A percentile compares a stretch with the other conserved stretches of the same genome.
Evolutionary conservation across 2,888 invertebrate species (phyloP).

Genomic region (Prosapia bicincta): DNA sequence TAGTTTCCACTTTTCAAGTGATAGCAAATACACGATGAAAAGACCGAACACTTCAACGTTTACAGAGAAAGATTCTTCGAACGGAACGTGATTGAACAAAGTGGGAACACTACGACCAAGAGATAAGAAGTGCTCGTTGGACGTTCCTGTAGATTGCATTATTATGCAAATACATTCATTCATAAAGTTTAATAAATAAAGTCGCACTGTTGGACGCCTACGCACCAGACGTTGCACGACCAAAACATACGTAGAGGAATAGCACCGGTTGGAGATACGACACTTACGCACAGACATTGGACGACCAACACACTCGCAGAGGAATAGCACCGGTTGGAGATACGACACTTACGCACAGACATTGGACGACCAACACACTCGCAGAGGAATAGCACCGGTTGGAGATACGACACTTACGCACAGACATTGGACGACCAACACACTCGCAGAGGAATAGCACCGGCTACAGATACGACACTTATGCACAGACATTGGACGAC

Average conservation of each 20-base stretch:
- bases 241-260: no score
- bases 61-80: background rate
- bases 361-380: no score
- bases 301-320: no score
- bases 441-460: background rate
- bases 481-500: no score
- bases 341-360: no score
- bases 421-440: background rate
- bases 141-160: background rate
- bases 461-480: background rate
- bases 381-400: no score
- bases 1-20: background rate
- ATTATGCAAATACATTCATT: background rate
- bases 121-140: background rate
- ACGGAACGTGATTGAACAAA: background rate
- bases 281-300: no score
- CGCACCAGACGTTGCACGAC: no score
- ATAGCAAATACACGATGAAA: background rate
- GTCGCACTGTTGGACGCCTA: background rate
- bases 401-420: background rate
- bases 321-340: no score
- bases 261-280: no score
- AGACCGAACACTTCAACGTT: background rate
- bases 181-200: constrained; percentile 2
- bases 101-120: background rate